Evolutionary conservation across 2,113 vertebrate genomes (phyloP).

Genomic region (Gasterosteus aculeatus): DNA sequence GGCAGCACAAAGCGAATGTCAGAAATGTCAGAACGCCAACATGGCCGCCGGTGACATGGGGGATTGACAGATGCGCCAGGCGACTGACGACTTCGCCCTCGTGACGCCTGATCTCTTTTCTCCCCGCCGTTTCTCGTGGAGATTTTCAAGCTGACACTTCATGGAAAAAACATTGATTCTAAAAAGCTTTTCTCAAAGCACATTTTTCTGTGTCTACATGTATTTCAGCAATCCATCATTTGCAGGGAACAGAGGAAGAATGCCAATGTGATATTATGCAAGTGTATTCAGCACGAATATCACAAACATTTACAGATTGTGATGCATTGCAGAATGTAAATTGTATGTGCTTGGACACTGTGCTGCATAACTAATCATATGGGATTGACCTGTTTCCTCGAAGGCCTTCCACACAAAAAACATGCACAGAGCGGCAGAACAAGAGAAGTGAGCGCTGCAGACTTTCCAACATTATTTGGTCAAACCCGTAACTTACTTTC

Average conservation of each 20-base stretch:
- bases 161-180: not conserved
- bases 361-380: conserved; percentile 46
- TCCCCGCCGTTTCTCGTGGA: not conserved
- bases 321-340: conserved; percentile 28
- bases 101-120: conserved; percentile 5
- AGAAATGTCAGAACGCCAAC: conserved; percentile 21
- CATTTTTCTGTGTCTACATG: conserved; percentile 2
- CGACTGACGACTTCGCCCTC: conserved; percentile 3
- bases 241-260: conserved; percentile 37
- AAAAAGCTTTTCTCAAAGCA: conserved; percentile 21
- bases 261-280: conserved; percentile 38
- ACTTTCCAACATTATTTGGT: conserved; percentile 26
- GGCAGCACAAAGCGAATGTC: conserved; percentile 32
- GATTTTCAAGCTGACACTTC: conserved; percentile 7
- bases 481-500: conserved; percentile 22
- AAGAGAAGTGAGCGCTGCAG: conserved; percentile 1
- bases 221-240: conserved; percentile 39
- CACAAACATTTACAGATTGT: conserved; percentile 40
- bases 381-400: conserved; percentile 35
- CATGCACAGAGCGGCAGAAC: conserved; percentile 5
- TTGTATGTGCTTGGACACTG: conserved; percentile 44
- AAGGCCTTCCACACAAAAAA: conserved; percentile 19
- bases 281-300: conserved; percentile 40
- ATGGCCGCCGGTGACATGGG: conserved; percentile 21
- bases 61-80: conserved; percentile 24